Evolutionary conservation across 2,113 vertebrate genomes (phyloP), one percentile per base, ranked within the genome.

Genomic region (Litocranius walleri): DNA sequence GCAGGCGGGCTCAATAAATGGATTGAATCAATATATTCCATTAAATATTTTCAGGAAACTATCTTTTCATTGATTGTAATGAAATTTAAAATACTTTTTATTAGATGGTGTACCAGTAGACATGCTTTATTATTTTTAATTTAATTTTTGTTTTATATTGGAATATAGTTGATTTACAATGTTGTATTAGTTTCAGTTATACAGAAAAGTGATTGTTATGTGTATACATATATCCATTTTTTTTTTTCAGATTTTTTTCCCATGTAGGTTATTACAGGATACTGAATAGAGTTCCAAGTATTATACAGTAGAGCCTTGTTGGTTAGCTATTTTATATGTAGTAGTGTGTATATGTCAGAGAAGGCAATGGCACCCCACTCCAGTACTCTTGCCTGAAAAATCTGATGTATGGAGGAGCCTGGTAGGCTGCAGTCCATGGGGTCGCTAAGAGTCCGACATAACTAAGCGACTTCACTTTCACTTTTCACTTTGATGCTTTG

Each of bases 81-180:
- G 86, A 89, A 77, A 91, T 96, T 84, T 93, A 86, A 57, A 71
- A 77, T 93, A 40, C 1, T 88, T 88, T 82, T 62, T 74, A 91
- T 7, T 92, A 57, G 21, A 33, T 61, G 2, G 43, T 80, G 80
- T 80, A 80, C 77, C 21, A 85, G 15, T 56, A 56, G 33, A 71
- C 13, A 4, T 83, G 33, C 33, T 67, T 62, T 67, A 14, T 71
- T 81, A 81, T 52, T 50, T 50, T 81, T 33, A 6, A 81, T 33
- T 48, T 80, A 30, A 48, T 78, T 84, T 84, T 71, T 95, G 59
- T 90, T 96, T 90, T 83, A 50, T 52, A 33, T 81, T 81, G 78
- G 78, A 52, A 30, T 81, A 33, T 52, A 52, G 29, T 52, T 81
- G 78, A 81, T 52, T 52, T 50, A 50, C 45, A 81, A 3, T 21